These are phyloP conservation scores for Apogon talboti DNA, from an alignment of 2,797 vertebrate species.

Conservation along the genomic window DNA sequence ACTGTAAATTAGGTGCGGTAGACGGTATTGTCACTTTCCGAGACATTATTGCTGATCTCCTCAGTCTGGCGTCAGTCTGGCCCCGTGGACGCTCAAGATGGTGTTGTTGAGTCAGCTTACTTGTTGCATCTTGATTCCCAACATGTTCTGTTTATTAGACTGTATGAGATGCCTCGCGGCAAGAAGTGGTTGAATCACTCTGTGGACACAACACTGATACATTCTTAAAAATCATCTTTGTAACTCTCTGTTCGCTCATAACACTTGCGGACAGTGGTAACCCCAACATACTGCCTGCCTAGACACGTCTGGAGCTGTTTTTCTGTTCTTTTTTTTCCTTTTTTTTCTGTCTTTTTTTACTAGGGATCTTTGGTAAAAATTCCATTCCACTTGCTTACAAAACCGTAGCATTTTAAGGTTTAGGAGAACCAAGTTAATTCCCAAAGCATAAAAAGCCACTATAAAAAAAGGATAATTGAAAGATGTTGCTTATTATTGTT, in stretches of 20 bases:
- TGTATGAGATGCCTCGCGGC: conserved; percentile 23
- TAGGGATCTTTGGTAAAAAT: neutral
- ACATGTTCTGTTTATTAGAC: conserved; percentile 16
- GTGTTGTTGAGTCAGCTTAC: conserved; percentile 21
- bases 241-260: neutral
- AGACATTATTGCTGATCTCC: conserved; percentile 1
- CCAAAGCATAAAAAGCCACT: neutral
- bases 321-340: too few species aligned
- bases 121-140: conserved; percentile 16
- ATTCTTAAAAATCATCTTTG: neutral
- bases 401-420: neutral
- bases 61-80: conserved; percentile 8
- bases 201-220: conserved; percentile 14
- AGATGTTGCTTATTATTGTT: conserved; percentile 8
- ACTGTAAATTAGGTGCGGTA: neutral
- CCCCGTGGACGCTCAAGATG: conserved; percentile 12
- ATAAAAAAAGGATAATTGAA: conserved; percentile 1
- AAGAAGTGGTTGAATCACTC: conserved; percentile 16
- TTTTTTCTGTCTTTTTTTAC: neutral
- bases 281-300: conserved; percentile 3
- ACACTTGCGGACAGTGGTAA: conserved; percentile 1
- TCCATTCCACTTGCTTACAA: neutral
- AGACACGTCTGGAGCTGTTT: neutral
- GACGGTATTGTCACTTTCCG: neutral
- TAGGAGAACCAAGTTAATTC: neutral